A percentile compares a stretch with the other conserved stretches of the same genome.
These are phyloP conservation scores for Baryphthengus martii DNA, from an alignment of 2,113 vertebrate species.

Conservation along the genomic window DNA sequence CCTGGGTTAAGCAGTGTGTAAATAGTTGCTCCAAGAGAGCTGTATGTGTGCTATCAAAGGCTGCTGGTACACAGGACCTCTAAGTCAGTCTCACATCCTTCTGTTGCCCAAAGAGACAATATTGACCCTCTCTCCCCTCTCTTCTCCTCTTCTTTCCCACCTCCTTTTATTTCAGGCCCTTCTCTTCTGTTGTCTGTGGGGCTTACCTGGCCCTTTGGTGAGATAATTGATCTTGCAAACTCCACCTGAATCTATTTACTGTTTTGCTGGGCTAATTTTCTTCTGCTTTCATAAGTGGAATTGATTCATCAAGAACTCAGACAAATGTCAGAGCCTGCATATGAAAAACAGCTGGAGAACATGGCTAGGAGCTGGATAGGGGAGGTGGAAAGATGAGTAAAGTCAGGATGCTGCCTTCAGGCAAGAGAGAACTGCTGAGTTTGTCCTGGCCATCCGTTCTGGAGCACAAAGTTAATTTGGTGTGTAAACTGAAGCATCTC, in stretches of 20 bases:
- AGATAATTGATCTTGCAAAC: not conserved
- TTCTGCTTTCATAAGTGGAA: not conserved
- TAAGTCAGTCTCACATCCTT: not conserved
- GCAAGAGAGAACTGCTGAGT: not conserved
- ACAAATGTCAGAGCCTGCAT: not conserved
- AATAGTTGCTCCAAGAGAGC: not conserved
- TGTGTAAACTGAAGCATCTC: not conserved
- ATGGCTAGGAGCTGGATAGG: not conserved
- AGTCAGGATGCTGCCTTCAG: not conserved
- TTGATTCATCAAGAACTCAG: not conserved
- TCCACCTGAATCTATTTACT: not conserved
- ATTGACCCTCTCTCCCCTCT: not conserved
- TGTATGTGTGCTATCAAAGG: rapidly evolving
- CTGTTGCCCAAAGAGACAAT: not conserved
- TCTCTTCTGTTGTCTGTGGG: not conserved
- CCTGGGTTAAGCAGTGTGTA: not conserved
- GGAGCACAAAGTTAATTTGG: not conserved
- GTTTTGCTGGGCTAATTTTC: not conserved
- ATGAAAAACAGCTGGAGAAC: not conserved
- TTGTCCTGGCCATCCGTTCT: not conserved
- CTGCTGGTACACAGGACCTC: not conserved
- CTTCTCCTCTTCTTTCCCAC: not conserved
- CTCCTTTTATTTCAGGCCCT: not conserved
- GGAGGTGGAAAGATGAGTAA: not conserved
- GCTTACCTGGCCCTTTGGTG: not conserved